phyloP scores from a whole-genome alignment of 2,888 invertebrate genomes.

The Allolobophora icterica region DNA sequence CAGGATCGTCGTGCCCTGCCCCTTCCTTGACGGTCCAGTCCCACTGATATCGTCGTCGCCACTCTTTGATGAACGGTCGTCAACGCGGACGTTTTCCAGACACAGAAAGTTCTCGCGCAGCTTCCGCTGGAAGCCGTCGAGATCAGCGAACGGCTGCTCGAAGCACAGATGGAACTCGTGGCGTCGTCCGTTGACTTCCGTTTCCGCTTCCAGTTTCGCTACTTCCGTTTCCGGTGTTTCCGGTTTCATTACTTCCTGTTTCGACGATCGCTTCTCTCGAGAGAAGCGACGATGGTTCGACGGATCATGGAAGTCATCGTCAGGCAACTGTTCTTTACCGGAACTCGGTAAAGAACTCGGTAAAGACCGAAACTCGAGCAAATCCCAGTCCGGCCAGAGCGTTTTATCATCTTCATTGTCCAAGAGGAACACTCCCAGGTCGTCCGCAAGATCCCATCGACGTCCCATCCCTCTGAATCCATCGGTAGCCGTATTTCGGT shows the following conservation, averaged over 20 bases:
- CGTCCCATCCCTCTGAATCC: neutral
- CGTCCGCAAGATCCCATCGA: neutral
- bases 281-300: neutral
- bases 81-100: slow-evolving; percentile 23
- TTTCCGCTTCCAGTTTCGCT: neutral
- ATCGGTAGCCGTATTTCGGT: neutral
- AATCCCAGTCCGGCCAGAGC: neutral
- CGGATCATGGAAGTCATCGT: too few relatives aligned
- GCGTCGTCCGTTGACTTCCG: neutral
- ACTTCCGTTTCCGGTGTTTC: neutral
- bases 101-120: neutral
- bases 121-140: neutral
- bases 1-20: neutral
- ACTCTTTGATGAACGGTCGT: neutral
- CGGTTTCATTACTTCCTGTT: neutral
- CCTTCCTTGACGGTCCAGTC: neutral
- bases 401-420: neutral
- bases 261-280: neutral
- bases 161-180: slow-evolving; percentile 23
- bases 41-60: neutral
- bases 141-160: slow-evolving; percentile 24
- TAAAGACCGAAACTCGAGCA: neutral
- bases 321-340: neutral
- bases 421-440: neutral
- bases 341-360: too few relatives aligned